Evolutionary conservation across 35 echinoderm and acorn worm species (phyloP).

Genomic region (Ptychodera flava): DNA sequence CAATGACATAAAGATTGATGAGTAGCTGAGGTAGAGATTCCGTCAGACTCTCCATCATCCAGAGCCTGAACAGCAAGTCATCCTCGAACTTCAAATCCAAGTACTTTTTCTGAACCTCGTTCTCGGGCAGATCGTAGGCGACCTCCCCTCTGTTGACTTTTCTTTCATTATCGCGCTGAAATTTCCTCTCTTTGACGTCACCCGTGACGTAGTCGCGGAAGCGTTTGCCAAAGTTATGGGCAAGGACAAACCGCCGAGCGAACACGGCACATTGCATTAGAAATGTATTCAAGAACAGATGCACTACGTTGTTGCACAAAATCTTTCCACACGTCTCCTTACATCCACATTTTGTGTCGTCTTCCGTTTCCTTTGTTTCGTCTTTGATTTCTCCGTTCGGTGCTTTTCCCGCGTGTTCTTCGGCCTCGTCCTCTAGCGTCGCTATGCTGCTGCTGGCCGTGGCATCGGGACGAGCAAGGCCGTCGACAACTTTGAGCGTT

Average conservation of each 20-base stretch:
- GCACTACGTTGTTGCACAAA: not conserved
- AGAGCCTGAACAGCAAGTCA: not conserved
- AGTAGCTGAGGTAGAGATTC: not conserved
- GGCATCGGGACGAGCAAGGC: too few species aligned
- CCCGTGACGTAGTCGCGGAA: not conserved
- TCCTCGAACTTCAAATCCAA: not conserved
- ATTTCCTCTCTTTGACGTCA: not conserved
- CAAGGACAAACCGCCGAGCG: not conserved
- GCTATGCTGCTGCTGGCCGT: not conserved
- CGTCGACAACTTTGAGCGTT: not conserved
- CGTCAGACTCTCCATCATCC: not conserved
- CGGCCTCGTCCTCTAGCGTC: not conserved
- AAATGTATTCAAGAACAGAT: not conserved
- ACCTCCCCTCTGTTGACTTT: not conserved
- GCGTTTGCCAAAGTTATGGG: not conserved
- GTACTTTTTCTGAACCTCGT: not conserved
- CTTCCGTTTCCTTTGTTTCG: too few species aligned
- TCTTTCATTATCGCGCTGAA: not conserved
- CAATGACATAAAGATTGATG: not conserved
- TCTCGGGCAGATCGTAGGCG: not conserved
- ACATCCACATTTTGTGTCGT: not conserved
- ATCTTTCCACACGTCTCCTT: not conserved
- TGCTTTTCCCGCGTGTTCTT: too few species aligned
- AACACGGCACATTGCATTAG: not conserved
- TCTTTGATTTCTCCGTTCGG: not conserved